phyloP scores from a whole-genome alignment of 92 coral and sea anemone species.

The Parazoanthus darwini region DNA sequence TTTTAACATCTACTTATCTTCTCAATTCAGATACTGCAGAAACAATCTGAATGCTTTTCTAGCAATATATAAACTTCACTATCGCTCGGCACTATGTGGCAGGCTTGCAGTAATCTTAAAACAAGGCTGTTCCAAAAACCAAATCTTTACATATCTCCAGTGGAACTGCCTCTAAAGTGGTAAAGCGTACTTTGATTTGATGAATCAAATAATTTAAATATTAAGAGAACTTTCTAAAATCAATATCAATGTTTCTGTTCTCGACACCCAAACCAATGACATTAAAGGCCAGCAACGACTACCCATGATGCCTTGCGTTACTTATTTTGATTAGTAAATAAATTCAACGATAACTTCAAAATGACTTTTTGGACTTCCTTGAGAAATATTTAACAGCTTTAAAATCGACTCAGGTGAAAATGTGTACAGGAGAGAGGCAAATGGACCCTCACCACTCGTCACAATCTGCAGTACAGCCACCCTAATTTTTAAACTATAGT shows the following conservation, averaged over 20 bases:
- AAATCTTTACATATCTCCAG: background rate
- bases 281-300: background rate
- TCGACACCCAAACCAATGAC: background rate
- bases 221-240: constrained; percentile 9
- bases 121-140: background rate
- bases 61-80: background rate
- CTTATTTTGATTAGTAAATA: background rate
- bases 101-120: background rate
- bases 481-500: background rate
- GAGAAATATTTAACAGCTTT: background rate
- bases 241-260: background rate
- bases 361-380: background rate
- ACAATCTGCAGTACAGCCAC: background rate
- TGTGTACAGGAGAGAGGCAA: background rate
- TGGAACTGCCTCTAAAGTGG: background rate
- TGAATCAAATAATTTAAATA: constrained; percentile 10
- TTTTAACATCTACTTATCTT: background rate
- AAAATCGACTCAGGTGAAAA: background rate
- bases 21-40: too few relatives aligned
- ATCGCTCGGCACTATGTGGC: background rate
- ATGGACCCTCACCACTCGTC: background rate
- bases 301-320: background rate
- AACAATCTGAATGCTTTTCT: background rate
- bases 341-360: background rate
- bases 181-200: background rate